phyloP scores from a whole-genome alignment of 2,888 invertebrate species.

The Strigamia transsilvanica region DNA sequence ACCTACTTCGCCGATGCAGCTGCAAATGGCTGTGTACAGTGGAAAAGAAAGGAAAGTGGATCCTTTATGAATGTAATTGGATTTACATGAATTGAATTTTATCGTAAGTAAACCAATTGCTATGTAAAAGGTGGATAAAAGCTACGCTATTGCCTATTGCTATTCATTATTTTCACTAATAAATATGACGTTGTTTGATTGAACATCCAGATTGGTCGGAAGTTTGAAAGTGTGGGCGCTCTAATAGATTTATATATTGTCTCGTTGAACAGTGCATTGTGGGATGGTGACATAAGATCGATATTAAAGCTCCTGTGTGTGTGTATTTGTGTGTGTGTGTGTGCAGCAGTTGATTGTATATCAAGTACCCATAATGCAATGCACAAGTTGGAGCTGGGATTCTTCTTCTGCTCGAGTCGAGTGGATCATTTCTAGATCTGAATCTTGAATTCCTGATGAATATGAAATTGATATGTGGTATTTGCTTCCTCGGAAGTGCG shows the following conservation, averaged over 20 bases:
- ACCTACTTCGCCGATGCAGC: neutral
- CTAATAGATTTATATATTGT: slow-evolving; percentile 20
- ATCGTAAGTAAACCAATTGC: neutral
- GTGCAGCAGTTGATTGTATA: slow-evolving; percentile 7
- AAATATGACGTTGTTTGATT: neutral
- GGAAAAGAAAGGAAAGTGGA: neutral
- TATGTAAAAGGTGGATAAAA: slow-evolving; percentile 5
- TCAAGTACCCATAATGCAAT: slow-evolving; percentile 1
- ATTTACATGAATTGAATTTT: slow-evolving; percentile 9
- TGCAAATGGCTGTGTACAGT: neutral
- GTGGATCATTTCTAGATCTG: neutral
- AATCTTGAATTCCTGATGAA: slow-evolving; percentile 2
- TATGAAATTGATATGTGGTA: neutral
- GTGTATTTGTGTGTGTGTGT: neutral
- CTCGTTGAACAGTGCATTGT: slow-evolving; percentile 10
- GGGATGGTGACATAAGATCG: neutral
- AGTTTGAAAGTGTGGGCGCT: neutral
- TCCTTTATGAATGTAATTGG: slow-evolving; percentile 3
- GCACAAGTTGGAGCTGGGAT: neutral
- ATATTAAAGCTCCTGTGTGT: neutral
- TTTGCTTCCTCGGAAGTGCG: neutral
- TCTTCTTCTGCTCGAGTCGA: too few species aligned
- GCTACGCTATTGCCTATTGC: too few species aligned
- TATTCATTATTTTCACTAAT: too few species aligned
- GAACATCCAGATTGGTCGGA: neutral